Evolutionary conservation across 2,113 vertebrate species (phyloP).

Genomic region (Corydoras maculifer): DNA sequence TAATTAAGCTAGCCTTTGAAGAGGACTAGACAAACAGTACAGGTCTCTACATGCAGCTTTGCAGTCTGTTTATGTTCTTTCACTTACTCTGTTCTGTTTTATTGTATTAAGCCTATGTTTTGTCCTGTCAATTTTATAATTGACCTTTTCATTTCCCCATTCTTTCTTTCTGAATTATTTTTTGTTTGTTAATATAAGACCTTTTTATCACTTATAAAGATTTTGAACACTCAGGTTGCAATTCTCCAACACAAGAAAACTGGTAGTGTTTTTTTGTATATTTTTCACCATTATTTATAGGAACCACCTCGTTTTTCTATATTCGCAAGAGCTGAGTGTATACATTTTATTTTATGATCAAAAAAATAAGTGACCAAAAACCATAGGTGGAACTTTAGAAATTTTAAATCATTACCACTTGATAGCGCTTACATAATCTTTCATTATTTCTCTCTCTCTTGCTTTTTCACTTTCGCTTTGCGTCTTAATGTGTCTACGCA

Average conservation of each 20-base stretch:
- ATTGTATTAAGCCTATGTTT: neutral
- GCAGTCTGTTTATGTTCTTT: slow-evolving; percentile 46
- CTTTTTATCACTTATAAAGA: no score
- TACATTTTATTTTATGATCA: no score
- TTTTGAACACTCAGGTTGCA: no score
- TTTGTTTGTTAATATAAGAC: neutral
- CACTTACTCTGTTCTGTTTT: neutral
- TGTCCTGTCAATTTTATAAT: neutral
- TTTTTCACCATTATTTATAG: no score
- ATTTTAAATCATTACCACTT: no score
- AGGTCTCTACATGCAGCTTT: slow-evolving; percentile 59
- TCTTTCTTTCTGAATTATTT: neutral
- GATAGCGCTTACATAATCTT: no score
- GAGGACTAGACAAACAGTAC: slow-evolving; percentile 57
- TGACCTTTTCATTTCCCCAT: neutral
- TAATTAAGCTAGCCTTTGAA: slow-evolving; percentile 62
- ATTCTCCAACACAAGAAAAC: no score
- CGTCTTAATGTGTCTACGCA: slow-evolving; percentile 18
- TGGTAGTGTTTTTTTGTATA: no score
- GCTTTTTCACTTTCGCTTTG: slow-evolving; percentile 31
- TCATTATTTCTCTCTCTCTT: neutral
- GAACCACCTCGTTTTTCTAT: no score
- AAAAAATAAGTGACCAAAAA: no score
- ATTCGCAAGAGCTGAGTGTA: no score
- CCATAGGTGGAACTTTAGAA: no score